Base-by-base conservation (phyloP, 2,888 invertebrate genomes). In the Apamea anceps region DNA sequence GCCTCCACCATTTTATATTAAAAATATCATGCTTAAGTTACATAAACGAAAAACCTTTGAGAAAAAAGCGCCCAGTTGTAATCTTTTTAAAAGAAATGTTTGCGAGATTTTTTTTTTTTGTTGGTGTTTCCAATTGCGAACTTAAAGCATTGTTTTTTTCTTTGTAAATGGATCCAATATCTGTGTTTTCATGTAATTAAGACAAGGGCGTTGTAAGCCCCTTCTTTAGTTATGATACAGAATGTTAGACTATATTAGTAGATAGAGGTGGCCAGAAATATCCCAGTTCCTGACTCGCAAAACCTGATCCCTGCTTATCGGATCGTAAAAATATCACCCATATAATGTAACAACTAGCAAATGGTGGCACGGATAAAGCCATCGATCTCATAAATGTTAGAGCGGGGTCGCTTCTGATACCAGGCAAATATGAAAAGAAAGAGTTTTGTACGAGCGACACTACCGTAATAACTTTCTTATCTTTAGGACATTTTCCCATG, bases 381-480 rank as follows among this genome's bases (percentile, higher is more conserved):
- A 85, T 86, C 87, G 82, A 87, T 86, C 87, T 80, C 66, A 71
- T 85, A 87, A 85, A 80, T 79, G 85, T 80, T 75, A 71, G 81
- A 66, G 48, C 65, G 60, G 57, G 78, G 74, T 76, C 70, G 70
- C 32, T 45, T 48, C 57, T 65, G 86, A 78, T 87, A 85, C 85
- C 82, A 87, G 80, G 87, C 72, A 65, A 78, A 75, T 75, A 83
- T 87, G 77, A 87, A 80, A 78, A 66, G 72, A 80, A 86, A 82
- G 81, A 84, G 74, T 79, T 77, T 75, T 51, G 37, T 73, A 72
- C 73, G 74, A 65, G 70, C 63, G 75, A 51, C 72, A 76, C 65
- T 76, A 75, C 79, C 84, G 75, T 86, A 81, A 84, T 81, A 86
- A 84, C 70, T 76, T 82, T 82, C 85, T 87, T 87, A 87, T 87